Conservation (phyloP, 1,140 invertebrate species). For the Varroa destructor region DNA sequence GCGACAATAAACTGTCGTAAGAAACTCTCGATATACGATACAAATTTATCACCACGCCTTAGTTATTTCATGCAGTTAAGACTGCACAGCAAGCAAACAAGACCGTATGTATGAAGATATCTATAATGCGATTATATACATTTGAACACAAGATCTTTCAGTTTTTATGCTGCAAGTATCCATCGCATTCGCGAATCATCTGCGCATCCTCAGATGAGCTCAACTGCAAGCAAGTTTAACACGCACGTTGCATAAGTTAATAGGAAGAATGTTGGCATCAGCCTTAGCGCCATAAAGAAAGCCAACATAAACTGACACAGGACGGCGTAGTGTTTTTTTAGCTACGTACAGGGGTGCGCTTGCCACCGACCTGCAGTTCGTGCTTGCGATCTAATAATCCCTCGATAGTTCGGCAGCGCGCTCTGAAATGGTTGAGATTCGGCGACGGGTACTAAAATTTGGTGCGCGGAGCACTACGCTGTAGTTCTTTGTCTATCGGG, state of each 20-base stretch:
- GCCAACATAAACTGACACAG: constrained; percentile 88
- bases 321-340: constrained; percentile 92
- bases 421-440: constrained; percentile 56
- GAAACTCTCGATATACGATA: no score
- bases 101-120: no score
- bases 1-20: no score
- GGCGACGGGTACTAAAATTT: constrained; percentile 72
- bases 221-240: constrained; percentile 33
- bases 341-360: constrained; percentile 78
- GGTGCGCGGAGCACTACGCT: constrained; percentile 57
- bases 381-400: constrained; percentile 86
- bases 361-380: constrained; percentile 77
- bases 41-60: no score
- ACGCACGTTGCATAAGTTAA: constrained; percentile 51
- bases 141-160: no score
- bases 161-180: no score
- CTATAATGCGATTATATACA: no score
- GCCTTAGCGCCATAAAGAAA: constrained; percentile 91
- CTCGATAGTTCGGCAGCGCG: constrained; percentile 57
- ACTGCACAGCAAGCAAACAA: no score
- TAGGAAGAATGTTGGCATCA: constrained; percentile 72
- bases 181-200: no score
- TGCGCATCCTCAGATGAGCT: no score
- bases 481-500: constrained; percentile 46
- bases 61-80: no score